A percentile compares a stretch with the other conserved stretches of the same genome.
phyloP scores from a whole-genome alignment of 2,113 vertebrate genomes.

The Edolisoma coerulescens region DNA sequence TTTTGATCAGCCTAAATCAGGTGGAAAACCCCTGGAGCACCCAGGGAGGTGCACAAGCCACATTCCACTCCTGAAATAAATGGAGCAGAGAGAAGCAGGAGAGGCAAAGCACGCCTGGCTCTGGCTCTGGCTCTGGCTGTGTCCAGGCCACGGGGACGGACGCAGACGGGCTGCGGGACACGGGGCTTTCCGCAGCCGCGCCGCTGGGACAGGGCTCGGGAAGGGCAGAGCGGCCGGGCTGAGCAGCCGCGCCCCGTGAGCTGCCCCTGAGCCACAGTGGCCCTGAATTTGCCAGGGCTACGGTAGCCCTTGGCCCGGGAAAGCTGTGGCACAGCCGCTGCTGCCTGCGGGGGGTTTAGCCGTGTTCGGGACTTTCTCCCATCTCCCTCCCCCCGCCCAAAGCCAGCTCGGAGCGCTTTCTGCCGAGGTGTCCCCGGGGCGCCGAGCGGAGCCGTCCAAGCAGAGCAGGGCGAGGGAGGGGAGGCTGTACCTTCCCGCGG shows the following conservation, averaged over 20 bases:
- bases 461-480: neutral
- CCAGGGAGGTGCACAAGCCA: no score
- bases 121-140: neutral
- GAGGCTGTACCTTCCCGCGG: conserved; percentile 88
- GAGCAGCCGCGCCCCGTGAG: neutral
- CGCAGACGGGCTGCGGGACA: fast-evolving
- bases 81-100: neutral
- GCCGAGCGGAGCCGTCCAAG: fast-evolving
- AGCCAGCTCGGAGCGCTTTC: fast-evolving
- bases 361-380: fast-evolving
- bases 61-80: neutral
- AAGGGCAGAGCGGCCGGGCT: fast-evolving
- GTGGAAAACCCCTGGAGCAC: neutral
- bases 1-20: neutral
- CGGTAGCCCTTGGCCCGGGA: fast-evolving
- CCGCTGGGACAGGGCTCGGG: fast-evolving
- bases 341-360: fast-evolving
- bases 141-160: fast-evolving
- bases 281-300: fast-evolving
- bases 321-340: neutral
- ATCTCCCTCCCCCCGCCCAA: neutral
- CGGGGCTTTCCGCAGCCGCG: fast-evolving
- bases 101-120: neutral
- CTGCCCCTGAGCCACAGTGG: fast-evolving
- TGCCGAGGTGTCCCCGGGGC: neutral